Percentiles rank a stretch among this genome's conserved stretches.
Conservation (phyloP, 2,888 invertebrate genomes). For the Timema podura region DNA sequence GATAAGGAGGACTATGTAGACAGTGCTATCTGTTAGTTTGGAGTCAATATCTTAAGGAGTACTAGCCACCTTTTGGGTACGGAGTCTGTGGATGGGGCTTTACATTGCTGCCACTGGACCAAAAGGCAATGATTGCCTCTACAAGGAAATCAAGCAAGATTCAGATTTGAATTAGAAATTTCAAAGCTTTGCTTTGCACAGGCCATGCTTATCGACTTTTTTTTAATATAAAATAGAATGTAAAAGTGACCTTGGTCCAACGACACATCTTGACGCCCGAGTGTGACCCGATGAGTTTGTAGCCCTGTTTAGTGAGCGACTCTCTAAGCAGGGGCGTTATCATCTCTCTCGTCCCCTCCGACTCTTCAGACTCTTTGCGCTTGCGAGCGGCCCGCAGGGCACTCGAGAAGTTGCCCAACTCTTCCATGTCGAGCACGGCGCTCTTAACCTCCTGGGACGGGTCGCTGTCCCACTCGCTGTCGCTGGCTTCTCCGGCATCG, state of each 20-base stretch:
- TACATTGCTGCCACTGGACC: too few relatives aligned
- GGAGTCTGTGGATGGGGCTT: too few relatives aligned
- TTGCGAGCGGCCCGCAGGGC: slow-evolving; percentile 15
- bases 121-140: too few relatives aligned
- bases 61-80: too few relatives aligned
- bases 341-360: slow-evolving; percentile 45
- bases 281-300: slow-evolving; percentile 53
- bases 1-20: too few relatives aligned
- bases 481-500: slow-evolving; percentile 20
- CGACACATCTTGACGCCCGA: slow-evolving; percentile 57
- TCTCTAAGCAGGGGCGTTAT: slow-evolving; percentile 49
- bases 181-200: too few relatives aligned
- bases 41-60: too few relatives aligned
- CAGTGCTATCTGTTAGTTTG: too few relatives aligned
- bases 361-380: background rate
- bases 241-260: slow-evolving; percentile 58
- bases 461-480: slow-evolving; percentile 16
- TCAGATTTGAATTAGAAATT: too few relatives aligned
- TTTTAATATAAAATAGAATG: too few relatives aligned
- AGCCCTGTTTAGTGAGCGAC: slow-evolving; percentile 54
- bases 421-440: slow-evolving; percentile 27
- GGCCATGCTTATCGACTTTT: too few relatives aligned
- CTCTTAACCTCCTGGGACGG: background rate
- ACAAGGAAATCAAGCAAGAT: too few relatives aligned
- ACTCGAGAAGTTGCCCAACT: slow-evolving; percentile 22